Base-by-base conservation (phyloP, 2,113 vertebrate species). In the Agapornis roseicollis region DNA sequence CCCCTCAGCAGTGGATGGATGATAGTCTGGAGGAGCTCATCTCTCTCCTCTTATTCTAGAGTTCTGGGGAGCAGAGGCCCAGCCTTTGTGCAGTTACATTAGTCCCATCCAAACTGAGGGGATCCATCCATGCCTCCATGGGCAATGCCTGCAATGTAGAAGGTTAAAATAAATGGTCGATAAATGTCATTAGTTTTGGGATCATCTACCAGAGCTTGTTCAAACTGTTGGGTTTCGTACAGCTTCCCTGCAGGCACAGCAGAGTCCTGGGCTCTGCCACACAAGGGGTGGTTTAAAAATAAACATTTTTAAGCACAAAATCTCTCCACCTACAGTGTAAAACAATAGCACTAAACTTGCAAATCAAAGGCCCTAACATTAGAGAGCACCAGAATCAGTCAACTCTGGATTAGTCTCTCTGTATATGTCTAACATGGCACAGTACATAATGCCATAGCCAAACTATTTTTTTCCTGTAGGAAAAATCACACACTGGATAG, bases 121-220 rank as follows among this genome's bases (percentile, higher is more conserved):
- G 12, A 41, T 41, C 39, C 39, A 41, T 41, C 53, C 39, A 1
- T 17, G 19, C 12, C 47, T n/a, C 31, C 4, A 0, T 22, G 19
- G 18, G 33, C 55, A 44, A 44, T 13, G 47, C 24, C 86, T 68
- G 25, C 19, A 52, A 17, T 0, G 1, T 1, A 11, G 56, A n/a
- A 76, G 10, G 24, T 64, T 68, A 50, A 87, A 86, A 66, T 27
- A 84, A 79, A 66, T 35, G 44, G 9, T n/a, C 19, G 7, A 77
- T 72, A 37, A 16, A 24, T 58, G 56, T 24, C 56, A 55, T 37
- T 37, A 25, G 19, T 4, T 60, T 77, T 86, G 14, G 58, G 80
- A 77, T 82, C 13, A 50, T 61, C 39, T 33, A 42, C 42, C 16
- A 37, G 7, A 47, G 39, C 37, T 78, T 44, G 14, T 53, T 83